These are phyloP conservation scores for Psophia crepitans DNA, from an alignment of 2,113 vertebrate genomes.

Conservation along the genomic window DNA sequence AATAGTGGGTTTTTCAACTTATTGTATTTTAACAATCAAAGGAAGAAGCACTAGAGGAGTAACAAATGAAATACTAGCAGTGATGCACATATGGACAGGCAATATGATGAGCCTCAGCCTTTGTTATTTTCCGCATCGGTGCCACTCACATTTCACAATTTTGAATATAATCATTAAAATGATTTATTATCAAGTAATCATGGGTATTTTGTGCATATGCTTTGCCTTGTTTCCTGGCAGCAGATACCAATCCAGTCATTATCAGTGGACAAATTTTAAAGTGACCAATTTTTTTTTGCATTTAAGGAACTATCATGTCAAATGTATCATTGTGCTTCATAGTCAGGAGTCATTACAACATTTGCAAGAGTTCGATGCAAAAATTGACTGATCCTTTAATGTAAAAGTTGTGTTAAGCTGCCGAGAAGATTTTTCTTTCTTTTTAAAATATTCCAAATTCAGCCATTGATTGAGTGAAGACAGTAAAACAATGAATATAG, in stretches of 20 bases:
- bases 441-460: neutral
- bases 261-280: conserved; percentile 58
- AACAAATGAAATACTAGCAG: neutral
- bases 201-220: conserved; percentile 58
- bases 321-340: neutral
- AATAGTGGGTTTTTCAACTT: neutral
- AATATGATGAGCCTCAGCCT: conserved; percentile 31
- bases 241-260: conserved; percentile 33
- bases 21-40: neutral
- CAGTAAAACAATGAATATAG: neutral
- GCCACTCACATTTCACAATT: conserved; percentile 63
- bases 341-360: neutral
- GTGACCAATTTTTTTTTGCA: conserved; percentile 7
- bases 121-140: conserved; percentile 64
- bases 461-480: neutral
- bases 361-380: neutral
- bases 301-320: conserved; percentile 3
- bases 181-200: conserved; percentile 70
- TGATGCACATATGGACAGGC: conserved; percentile 29
- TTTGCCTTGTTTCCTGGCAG: conserved; percentile 71
- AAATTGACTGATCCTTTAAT: neutral
- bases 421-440: neutral
- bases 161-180: conserved; percentile 68
- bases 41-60: neutral
- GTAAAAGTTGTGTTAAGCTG: neutral